Conservation (phyloP, 2,888 invertebrate species). For the Nomada ferruginata region DNA sequence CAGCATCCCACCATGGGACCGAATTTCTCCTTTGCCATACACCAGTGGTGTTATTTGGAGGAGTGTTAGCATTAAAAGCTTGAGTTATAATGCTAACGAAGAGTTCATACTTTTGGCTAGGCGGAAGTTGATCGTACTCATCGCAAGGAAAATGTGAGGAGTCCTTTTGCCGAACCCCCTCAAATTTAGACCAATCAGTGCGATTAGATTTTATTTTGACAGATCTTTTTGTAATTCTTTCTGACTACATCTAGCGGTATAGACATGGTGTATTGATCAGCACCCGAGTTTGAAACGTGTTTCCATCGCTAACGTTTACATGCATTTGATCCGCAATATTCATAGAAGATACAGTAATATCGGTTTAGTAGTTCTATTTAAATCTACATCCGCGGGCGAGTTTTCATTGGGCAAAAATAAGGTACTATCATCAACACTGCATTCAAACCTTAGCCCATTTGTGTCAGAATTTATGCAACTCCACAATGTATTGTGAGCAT, state of each 20-base stretch:
- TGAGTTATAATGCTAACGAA: background rate
- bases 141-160: background rate
- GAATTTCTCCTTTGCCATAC: too few species aligned
- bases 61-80: background rate
- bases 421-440: background rate
- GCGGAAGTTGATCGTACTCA: background rate
- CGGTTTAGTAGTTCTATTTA: background rate
- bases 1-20: too few species aligned
- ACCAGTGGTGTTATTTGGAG: background rate
- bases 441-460: background rate
- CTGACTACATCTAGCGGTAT: background rate
- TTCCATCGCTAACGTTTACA: slow-evolving; percentile 1
- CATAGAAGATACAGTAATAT: slow-evolving; percentile 7
- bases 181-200: background rate
- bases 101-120: background rate
- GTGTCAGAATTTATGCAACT: slow-evolving; percentile 1
- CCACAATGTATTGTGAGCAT: slow-evolving; percentile 6
- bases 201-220: too few species aligned
- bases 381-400: background rate
- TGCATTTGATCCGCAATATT: background rate
- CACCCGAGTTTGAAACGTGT: background rate
- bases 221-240: too few species aligned
- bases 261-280: slow-evolving; percentile 12
- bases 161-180: background rate
- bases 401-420: slow-evolving; percentile 8